Evolutionary conservation across 2,113 vertebrate species (phyloP).

Genomic region (Taurulus bubalis): DNA sequence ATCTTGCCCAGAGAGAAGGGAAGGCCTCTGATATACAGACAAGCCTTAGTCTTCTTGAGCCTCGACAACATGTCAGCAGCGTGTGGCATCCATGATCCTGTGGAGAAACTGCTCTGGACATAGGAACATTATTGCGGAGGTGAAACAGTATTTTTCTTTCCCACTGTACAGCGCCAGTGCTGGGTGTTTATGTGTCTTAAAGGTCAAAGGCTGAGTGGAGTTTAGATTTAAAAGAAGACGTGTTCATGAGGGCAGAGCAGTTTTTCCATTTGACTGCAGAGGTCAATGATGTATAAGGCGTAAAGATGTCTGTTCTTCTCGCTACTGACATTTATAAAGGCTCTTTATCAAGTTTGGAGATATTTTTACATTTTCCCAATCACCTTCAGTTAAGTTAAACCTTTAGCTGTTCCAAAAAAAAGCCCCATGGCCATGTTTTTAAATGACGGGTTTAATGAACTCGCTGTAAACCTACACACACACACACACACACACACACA

Average conservation of each 20-base stretch:
- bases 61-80: slow-evolving; percentile 16
- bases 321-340: not conserved
- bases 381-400: not conserved
- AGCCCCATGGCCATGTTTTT: slow-evolving; percentile 14
- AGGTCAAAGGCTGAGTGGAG: slow-evolving; percentile 24
- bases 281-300: slow-evolving; percentile 7
- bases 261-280: slow-evolving; percentile 5
- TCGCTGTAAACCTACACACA: slow-evolving; percentile 3
- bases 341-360: not conserved
- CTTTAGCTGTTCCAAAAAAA: not conserved
- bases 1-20: slow-evolving; percentile 45
- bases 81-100: not conserved
- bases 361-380: not conserved
- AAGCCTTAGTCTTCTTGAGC: slow-evolving; percentile 1
- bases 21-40: slow-evolving; percentile 36
- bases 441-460: slow-evolving; percentile 25
- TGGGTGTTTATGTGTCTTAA: slow-evolving; percentile 7
- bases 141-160: not conserved
- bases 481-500: not conserved
- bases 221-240: slow-evolving; percentile 2
- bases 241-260: slow-evolving; percentile 9
- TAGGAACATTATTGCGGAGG: not conserved
- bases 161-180: not conserved
- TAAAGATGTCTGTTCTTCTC: not conserved
- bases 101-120: not conserved